Base-by-base conservation (phyloP, 2,888 invertebrate genomes). In the Cephonodes hylas region DNA sequence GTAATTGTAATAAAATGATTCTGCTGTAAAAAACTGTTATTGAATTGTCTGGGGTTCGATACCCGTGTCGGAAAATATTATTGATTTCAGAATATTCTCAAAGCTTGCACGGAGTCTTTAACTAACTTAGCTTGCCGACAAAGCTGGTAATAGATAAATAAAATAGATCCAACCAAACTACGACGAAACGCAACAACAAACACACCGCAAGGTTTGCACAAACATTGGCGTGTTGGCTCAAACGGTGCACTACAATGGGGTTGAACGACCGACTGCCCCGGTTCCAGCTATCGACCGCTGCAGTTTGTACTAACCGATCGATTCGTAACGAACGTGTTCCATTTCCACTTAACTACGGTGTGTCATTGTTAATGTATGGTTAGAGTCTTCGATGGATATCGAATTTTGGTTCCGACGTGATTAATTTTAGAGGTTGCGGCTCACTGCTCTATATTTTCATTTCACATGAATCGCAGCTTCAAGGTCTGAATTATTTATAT, bases 241-340 rank as follows among this genome's bases (percentile, higher is more conserved):
- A 38, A 10, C 20, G 18, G 45, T 45, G n/a, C 46, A 53, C 22
- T 45, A 23, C 53, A 53, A 27, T 18, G 18, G 53, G 18, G 53
- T 53, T 53, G 53, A 53, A 53, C 15, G 53, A 31, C 53, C 53
- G 53, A 53, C 27, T 53, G 53, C 53, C 53, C 53, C 53, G 31
- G 53, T 53, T 53, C 31, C 31, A 53, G 15, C 8, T 53, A 53
- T 53, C 53, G 53, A 53, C 31, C 53, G 53, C 8, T 53, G 53
- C 53, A 53, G 53, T 53, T 53, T 38, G 38, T 38, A 53, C 53
- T 8, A 27, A 31, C 53, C 53, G 53, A 53, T 53, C 53, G 53
- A 53, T 53, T 53, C 10, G 31, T 15, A 10, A 53, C 18, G 31
- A 53, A 18, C 18, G 53, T 31, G 53, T 53, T 53, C 53, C 53